Percentiles rank a stretch among this genome's conserved stretches.
Evolutionary conservation across 2,888 invertebrate genomes (phyloP).

Genomic region (Eretmocerus hayati): DNA sequence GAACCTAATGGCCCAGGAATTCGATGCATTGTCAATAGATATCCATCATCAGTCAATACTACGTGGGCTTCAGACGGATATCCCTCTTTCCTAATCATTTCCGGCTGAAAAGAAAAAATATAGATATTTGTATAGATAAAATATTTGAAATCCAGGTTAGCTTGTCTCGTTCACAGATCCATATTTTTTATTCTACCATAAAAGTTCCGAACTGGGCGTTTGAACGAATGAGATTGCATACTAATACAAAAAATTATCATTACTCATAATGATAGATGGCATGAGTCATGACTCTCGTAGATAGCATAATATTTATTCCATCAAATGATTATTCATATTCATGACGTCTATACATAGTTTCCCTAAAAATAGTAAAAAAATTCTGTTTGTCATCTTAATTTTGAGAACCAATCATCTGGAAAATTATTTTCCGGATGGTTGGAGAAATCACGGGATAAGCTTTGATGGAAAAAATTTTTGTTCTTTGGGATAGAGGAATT

Average conservation of each 20-base stretch:
- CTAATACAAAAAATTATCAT: conserved; percentile 33
- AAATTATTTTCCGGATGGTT: no score
- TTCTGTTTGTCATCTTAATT: no score
- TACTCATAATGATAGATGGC: conserved; percentile 50
- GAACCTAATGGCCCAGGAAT: conserved; percentile 55
- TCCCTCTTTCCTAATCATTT: not conserved
- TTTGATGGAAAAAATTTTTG: no score
- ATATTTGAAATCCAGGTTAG: not conserved
- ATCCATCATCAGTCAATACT: conserved; percentile 73
- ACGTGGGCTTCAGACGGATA: conserved; percentile 56
- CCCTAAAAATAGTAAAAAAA: no score
- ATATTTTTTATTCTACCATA: not conserved
- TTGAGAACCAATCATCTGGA: no score
- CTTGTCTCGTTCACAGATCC: not conserved
- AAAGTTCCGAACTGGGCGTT: no score
- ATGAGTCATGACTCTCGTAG: conserved; percentile 56
- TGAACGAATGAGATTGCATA: conserved; percentile 47
- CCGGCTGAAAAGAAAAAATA: conserved; percentile 36
- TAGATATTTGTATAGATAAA: not conserved
- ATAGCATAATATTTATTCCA: no score
- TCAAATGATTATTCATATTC: no score
- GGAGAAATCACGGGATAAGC: no score
- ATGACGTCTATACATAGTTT: no score
- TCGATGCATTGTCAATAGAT: conserved; percentile 72
- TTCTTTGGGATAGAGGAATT: no score